Base-by-base conservation (phyloP, 2,888 invertebrate genomes). In the Sphaeridia pumilis region DNA sequence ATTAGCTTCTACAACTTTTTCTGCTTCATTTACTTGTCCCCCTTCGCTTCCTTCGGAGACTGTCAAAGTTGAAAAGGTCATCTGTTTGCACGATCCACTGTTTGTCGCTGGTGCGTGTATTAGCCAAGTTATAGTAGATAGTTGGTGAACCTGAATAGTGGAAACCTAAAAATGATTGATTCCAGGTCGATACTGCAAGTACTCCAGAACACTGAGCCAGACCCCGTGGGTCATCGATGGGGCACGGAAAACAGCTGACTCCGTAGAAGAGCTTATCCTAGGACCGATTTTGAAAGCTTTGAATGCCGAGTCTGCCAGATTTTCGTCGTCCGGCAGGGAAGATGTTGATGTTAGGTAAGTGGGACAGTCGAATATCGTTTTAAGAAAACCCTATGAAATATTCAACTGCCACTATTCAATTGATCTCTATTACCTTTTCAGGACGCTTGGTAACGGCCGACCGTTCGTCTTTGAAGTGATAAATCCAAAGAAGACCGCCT, bases 151-250 rank as follows among this genome's bases (percentile, higher is more conserved):
- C n/a, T n/a, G n/a, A n/a, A n/a, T n/a, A n/a, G n/a, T n/a, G n/a
- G n/a, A n/a, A n/a, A n/a, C n/a, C n/a, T n/a, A n/a, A n/a, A n/a
- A n/a, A n/a, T n/a, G n/a, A n/a, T n/a, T n/a, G n/a, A 44, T 44
- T n/a, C 65, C 67, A 70, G 81, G 80, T 60, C 77, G 92, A 49
- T 94, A 95, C 70, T 78, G 83, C 61, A 94, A 94, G 71, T 79
- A 81, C 67, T 85, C 85, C 2, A 77, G 95, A 46, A 74, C 78
- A 58, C 72, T 98, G 26, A 85, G 90, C 47, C 97, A 98, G 74
- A 90, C 93, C 0, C 95, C 95, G 1, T 97, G 95, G 94, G 71
- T 90, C 50, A 74, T 92, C 49, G 80, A 84, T 61, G 88, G 90
- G 0, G 77, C 79, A 58, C 76, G 85, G 49, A 79, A 84, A 61